phyloP scores from a whole-genome alignment of 1,140 invertebrate genomes.

The Zaprionus tsacasi region DNA sequence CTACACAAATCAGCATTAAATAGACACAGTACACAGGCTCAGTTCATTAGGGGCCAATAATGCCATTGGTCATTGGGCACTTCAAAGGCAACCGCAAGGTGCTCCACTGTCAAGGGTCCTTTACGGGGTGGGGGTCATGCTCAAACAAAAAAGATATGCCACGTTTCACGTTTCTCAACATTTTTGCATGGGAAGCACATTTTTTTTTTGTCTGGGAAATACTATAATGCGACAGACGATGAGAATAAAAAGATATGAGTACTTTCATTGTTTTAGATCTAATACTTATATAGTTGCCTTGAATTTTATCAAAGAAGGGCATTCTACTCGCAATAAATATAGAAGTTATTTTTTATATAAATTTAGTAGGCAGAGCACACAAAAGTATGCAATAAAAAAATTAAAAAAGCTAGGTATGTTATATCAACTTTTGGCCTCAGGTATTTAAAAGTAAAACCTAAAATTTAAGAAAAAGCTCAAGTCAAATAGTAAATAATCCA shows the following conservation, averaged over 20 bases:
- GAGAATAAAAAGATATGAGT: background rate
- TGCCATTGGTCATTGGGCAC: slow-evolving; percentile 40
- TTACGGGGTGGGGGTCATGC: background rate
- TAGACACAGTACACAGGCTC: slow-evolving; percentile 19
- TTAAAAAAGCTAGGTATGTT: too few relatives aligned
- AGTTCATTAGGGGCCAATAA: slow-evolving; percentile 63
- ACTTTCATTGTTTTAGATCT: background rate
- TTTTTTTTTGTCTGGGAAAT: background rate
- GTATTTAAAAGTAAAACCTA: background rate
- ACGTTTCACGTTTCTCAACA: background rate
- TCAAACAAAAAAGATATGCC: background rate
- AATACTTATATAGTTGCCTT: background rate
- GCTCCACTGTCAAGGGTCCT: slow-evolving; percentile 14
- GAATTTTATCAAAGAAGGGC: background rate
- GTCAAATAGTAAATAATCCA: background rate
- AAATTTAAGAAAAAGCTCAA: background rate
- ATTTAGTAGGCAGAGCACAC: too few relatives aligned
- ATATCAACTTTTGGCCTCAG: too few relatives aligned
- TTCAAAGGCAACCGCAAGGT: slow-evolving; percentile 49
- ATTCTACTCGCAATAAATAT: background rate
- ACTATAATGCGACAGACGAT: background rate
- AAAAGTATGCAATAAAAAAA: too few relatives aligned
- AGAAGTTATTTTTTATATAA: too few relatives aligned
- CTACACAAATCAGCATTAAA: slow-evolving; percentile 75
- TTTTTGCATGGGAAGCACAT: background rate